Base-by-base conservation (phyloP, 2,888 invertebrate genomes). In the Pherbina coryleti region DNA sequence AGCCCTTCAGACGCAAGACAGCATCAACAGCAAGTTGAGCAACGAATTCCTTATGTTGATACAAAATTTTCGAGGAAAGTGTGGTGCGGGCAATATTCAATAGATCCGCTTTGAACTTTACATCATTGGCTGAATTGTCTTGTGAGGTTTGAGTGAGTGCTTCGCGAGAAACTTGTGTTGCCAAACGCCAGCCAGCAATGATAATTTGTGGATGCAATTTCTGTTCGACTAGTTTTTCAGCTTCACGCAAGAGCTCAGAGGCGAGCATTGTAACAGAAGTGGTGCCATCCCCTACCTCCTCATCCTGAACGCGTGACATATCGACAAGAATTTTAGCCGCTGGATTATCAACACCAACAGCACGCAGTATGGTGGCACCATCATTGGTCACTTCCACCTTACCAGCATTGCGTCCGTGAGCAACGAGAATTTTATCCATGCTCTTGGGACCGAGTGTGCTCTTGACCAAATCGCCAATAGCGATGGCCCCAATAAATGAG, bases 251-350 rank as follows among this genome's bases (percentile, higher is more conserved):
- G 72, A 99, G 90, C 90, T 99, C 99, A 73, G 98, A 94, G 83
- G 99, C 99, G 91, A 88, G 78, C 86, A 91, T 99, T 75, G 98
- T 97, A 0, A 99, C 99, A 0, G 99, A 99, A 57, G 99, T 99
- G n/a, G 99, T 99, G 17, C 99, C 99, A 92, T 99, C 99, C 64
- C 99, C 99, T 78, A 99, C 99, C 92, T 99, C 99, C 88, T 98
- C 98, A 91, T 99, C 99, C 89, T 99, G 99, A 3, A 98, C 98
- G 90, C 96, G 96, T 17, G 99, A 96, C 94, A 99, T 98, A 84
- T 99, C 98, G n/a, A 99, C 98, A 71, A 99, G 92, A 85, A 99
- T 97, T 91, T 99, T 99, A 0, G 99, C 99, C 44, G 99, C 99
- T 28, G 99, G 98, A 90, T 99, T 99, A 88, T 99, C 99, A 22